Evolutionary conservation across 2,888 invertebrate species (phyloP).

Genomic region (Carpatolechia fugitivella): DNA sequence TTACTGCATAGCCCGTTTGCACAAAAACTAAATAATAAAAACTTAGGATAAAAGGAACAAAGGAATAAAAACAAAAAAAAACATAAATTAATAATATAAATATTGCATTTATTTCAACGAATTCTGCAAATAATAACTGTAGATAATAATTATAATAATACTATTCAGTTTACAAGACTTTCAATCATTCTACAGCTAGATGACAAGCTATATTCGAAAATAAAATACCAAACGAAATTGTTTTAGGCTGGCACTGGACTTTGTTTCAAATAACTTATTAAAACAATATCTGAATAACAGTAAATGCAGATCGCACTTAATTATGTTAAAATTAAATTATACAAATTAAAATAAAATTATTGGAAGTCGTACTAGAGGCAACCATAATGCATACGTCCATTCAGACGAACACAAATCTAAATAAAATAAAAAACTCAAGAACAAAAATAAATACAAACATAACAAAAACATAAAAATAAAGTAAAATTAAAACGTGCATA

Average conservation of each 20-base stretch:
- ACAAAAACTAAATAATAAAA: constrained; percentile 51
- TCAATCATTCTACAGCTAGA: constrained; percentile 56
- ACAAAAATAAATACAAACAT: constrained; percentile 79
- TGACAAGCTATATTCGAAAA: constrained; percentile 36
- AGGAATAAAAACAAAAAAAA: constrained; percentile 64
- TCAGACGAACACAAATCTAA: constrained; percentile 49
- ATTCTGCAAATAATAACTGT: constrained; percentile 78
- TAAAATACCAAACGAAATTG: constrained; percentile 47
- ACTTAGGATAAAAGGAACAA: constrained; percentile 47
- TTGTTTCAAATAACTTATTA: constrained; percentile 62
- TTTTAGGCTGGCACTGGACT: constrained; percentile 71
- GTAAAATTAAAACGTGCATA: constrained; percentile 54
- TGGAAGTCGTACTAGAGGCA: constrained; percentile 74
- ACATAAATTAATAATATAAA: constrained; percentile 79
- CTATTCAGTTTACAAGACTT: constrained; percentile 75
- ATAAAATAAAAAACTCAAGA: constrained; percentile 64
- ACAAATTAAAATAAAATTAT: constrained; percentile 73
- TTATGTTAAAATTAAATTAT: constrained; percentile 71
- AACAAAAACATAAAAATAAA: constrained; percentile 59
- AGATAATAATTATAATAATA: constrained; percentile 78
- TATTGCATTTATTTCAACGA: constrained; percentile 80
- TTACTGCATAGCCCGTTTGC: constrained; percentile 20
- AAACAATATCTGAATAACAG: constrained; percentile 68
- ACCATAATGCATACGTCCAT: constrained; percentile 51
- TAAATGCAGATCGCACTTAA: constrained; percentile 75